Evolutionary conservation across 2,797 vertebrate genomes (phyloP).

Genomic region (Girardinus metallicus): DNA sequence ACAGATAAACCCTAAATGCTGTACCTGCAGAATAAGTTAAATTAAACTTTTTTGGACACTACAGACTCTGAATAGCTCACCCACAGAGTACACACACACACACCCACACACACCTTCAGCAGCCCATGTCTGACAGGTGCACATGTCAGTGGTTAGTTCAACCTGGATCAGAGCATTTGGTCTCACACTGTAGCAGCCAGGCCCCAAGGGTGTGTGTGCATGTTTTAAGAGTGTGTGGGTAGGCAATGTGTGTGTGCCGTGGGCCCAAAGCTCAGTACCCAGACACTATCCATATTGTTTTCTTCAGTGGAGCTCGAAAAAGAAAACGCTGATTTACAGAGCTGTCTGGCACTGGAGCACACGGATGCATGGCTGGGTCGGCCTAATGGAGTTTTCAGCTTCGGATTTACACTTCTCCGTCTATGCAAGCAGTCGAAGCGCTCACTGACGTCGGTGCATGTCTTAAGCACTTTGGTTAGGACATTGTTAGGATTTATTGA

Average conservation of each 20-base stretch:
- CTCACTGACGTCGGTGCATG: slow-evolving; percentile 37
- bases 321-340: slow-evolving; percentile 73
- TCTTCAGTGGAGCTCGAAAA: slow-evolving; percentile 71
- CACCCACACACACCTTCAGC: slow-evolving; percentile 59
- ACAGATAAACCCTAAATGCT: no score
- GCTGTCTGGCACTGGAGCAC: slow-evolving; percentile 75
- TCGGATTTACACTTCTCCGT: slow-evolving; percentile 74
- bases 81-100: slow-evolving; percentile 31
- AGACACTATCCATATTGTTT: slow-evolving; percentile 76
- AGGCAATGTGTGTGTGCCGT: slow-evolving; percentile 44
- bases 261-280: slow-evolving; percentile 58
- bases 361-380: slow-evolving; percentile 72
- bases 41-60: not conserved
- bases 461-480: slow-evolving; percentile 7
- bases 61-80: slow-evolving; percentile 4
- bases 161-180: slow-evolving; percentile 77
- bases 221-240: slow-evolving; percentile 23
- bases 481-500: slow-evolving; percentile 12
- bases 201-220: slow-evolving; percentile 48
- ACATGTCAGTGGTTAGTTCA: slow-evolving; percentile 76
- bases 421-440: slow-evolving; percentile 45
- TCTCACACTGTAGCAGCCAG: slow-evolving; percentile 70
- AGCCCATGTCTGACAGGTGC: slow-evolving; percentile 74
- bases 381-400: slow-evolving; percentile 81
- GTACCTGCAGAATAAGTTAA: not conserved